Conservation (phyloP, 1,140 invertebrate genomes). For the Oedothorax gibbosus region DNA sequence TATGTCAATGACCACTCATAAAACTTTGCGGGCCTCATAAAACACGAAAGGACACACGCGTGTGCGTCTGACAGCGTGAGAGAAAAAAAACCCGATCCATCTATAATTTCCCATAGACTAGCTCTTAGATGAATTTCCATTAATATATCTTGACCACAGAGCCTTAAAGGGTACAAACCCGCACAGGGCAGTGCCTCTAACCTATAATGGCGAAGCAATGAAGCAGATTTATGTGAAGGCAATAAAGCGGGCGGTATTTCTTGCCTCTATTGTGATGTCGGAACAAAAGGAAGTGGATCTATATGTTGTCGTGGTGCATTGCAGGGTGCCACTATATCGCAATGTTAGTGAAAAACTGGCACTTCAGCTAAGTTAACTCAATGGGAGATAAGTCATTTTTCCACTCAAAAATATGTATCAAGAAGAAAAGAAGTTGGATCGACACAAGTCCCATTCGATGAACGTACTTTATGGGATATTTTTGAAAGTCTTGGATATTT, state of each 20-base stretch:
- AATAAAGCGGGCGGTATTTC: constrained; percentile 46
- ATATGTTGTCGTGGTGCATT: neutral
- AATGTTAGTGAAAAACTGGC: too few relatives aligned
- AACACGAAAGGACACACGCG: constrained; percentile 15
- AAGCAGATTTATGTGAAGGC: constrained; percentile 55
- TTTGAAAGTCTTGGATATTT: too few relatives aligned
- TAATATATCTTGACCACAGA: constrained; percentile 25
- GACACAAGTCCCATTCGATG: too few relatives aligned
- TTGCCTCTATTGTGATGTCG: constrained; percentile 15
- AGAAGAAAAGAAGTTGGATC: too few relatives aligned
- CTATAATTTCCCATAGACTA: constrained; percentile 37
- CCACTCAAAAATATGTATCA: too few relatives aligned
- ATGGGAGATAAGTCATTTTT: too few relatives aligned
- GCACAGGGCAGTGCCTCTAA: neutral
- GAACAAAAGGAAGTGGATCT: neutral
- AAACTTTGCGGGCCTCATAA: neutral
- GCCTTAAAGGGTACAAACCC: constrained; percentile 46
- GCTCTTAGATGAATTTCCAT: constrained; percentile 52
- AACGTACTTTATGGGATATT: too few relatives aligned
- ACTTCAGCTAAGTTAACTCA: too few relatives aligned
- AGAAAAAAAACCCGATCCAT: constrained; percentile 17
- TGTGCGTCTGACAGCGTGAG: constrained; percentile 16
- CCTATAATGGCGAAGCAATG: constrained; percentile 44
- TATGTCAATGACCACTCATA: too few relatives aligned
- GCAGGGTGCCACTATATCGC: neutral